Conservation (phyloP, 1,140 invertebrate species). For the Metopolophium dirhodum region DNA sequence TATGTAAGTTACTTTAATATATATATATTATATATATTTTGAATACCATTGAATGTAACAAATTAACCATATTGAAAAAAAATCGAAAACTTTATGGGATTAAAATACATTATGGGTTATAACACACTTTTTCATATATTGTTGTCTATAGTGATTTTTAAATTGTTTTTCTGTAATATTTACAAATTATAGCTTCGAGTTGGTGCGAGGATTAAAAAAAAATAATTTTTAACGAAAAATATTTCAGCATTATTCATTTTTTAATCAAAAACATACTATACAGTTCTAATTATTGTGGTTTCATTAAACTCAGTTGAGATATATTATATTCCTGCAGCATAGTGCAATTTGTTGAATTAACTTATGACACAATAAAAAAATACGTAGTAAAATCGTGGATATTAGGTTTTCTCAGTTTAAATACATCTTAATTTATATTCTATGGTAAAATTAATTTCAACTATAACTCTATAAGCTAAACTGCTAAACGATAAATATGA, state of each 20-base stretch:
- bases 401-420: background rate
- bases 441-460: background rate
- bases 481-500: background rate
- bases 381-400: background rate
- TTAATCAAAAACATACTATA: too few relatives aligned
- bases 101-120: too few relatives aligned
- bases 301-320: too few relatives aligned
- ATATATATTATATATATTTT: too few relatives aligned
- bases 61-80: too few relatives aligned
- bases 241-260: too few relatives aligned
- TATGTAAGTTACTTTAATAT: too few relatives aligned
- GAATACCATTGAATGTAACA: too few relatives aligned
- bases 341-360: background rate
- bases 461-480: background rate
- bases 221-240: too few relatives aligned
- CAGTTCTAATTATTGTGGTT: too few relatives aligned
- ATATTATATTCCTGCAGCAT: background rate
- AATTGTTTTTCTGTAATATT: background rate
- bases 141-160: background rate
- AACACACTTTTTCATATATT: background rate
- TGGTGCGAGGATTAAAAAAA: too few relatives aligned
- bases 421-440: background rate
- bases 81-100: too few relatives aligned
- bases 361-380: background rate
- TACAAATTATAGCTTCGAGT: background rate